These are phyloP conservation scores for Spea hammondii DNA, from an alignment of 2,797 vertebrate species.

Conservation along the genomic window DNA sequence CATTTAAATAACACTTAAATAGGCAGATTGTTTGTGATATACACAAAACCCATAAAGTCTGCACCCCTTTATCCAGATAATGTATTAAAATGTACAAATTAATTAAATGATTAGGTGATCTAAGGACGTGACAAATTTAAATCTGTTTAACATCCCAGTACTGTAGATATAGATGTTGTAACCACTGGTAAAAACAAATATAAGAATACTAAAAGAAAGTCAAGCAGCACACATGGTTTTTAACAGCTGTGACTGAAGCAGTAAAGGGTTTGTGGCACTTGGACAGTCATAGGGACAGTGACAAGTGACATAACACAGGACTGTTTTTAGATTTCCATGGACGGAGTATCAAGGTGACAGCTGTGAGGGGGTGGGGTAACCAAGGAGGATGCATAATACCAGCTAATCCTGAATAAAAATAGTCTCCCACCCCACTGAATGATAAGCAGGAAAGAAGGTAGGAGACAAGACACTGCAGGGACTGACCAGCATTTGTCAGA, in stretches of 20 bases:
- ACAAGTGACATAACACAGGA: constrained; percentile 30
- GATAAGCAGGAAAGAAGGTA: constrained; percentile 19
- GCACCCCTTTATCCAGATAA: no score
- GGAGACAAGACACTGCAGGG: background rate
- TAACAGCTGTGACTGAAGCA: constrained; percentile 4
- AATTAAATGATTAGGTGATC: no score
- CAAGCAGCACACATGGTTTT: no score
- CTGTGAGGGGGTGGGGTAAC: constrained; percentile 24
- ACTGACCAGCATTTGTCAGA: background rate
- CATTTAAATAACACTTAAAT: no score
- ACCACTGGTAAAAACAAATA: no score
- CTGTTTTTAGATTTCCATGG: constrained; percentile 45
- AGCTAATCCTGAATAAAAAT: constrained; percentile 28
- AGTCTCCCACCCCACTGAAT: background rate
- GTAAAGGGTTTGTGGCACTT: background rate
- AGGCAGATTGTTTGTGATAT: no score
- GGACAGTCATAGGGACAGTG: background rate
- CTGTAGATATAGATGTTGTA: no score
- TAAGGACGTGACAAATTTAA: no score
- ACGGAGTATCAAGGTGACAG: constrained; percentile 36
- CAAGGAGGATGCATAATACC: constrained; percentile 34
- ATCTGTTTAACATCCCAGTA: no score
- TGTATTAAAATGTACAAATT: no score
- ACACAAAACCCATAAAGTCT: no score
- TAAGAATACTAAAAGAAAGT: no score